Evolutionary conservation across 2,888 invertebrate species (phyloP).

Genomic region (Hirtodrosophila duncani): DNA sequence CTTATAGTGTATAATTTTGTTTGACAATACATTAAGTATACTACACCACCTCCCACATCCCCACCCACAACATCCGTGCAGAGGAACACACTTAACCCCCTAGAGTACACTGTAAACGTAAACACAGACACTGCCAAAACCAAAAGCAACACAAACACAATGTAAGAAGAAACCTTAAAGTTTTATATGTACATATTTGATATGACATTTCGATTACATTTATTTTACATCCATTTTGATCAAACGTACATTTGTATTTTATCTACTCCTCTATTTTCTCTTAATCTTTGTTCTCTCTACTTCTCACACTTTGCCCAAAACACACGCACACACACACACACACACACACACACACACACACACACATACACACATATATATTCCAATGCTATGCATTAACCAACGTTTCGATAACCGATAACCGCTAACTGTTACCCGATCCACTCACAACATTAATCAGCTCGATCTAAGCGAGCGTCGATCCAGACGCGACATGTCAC

Average conservation of each 20-base stretch:
- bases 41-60: too few species aligned
- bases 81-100: conserved; percentile 8
- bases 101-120: not conserved
- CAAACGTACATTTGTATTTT: conserved; percentile 52
- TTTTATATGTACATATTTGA: not conserved
- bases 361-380: not conserved
- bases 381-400: not conserved
- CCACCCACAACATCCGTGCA: not conserved
- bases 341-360: not conserved
- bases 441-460: conserved; percentile 63
- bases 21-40: conserved; percentile 1
- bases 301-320: conserved; percentile 10
- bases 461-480: conserved; percentile 84
- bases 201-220: conserved; percentile 17
- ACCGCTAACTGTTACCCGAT: conserved; percentile 3
- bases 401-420: conserved; percentile 2
- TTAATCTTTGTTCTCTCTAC: conserved; percentile 27
- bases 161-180: conserved; percentile 17
- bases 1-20: conserved; percentile 29
- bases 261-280: conserved; percentile 49
- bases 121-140: conserved; percentile 9
- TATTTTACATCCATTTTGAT: conserved; percentile 43
- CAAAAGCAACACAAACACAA: conserved; percentile 24
- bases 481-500: conserved; percentile 91
- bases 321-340: not conserved